Base-by-base conservation (phyloP, 1,140 invertebrate genomes). In the Sweltsa coloradensis region DNA sequence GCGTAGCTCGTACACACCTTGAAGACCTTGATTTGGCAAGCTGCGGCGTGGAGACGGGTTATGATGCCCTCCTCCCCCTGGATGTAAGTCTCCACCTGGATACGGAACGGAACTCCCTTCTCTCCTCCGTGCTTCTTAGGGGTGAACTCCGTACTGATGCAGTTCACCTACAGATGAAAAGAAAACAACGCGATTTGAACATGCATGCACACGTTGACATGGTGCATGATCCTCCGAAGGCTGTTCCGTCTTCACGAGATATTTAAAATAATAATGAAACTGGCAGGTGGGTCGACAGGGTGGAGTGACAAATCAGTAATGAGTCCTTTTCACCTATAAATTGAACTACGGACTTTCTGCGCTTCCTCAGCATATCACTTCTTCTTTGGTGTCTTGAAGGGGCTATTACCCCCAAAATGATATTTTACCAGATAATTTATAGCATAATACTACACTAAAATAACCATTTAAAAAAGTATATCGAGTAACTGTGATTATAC, bases 81-180 rank as follows among this genome's bases (percentile, higher is more conserved):
- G 41, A 82, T 68, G 64, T 78, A 84, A 0, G 87, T 91, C 69
- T 91, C 88, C 42, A 97, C 86, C 67, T 96, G 89, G 51, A 97
- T 84, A 18, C 93, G 76, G 69, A 97, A 97, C 22, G 93, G 93
- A 9, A 97, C 92, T 5, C 93, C 94, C 64, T 97, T 97, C 65
- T 97, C 93, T 3, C 94, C 93, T 22, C 94, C 94, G 67, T 97
- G 94, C 63, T 97, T 97, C 61, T 96, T 96, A 1, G 91, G 89
- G 1, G 94, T 97, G 62, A 97, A 97, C 68, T 97, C 94, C 3
- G 94, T 97, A 51, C 90, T 95, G 49, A 97, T 97, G 62, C 91
- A 96, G 66, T 97, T 93, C 2, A 97, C 83, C 84, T 85, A 55
- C 3, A 50, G 56, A 54, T 45, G 51, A 49, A 37, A 44, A 51